phyloP scores from a whole-genome alignment of 2,888 invertebrate species.

The Epistrophella euchroma region DNA sequence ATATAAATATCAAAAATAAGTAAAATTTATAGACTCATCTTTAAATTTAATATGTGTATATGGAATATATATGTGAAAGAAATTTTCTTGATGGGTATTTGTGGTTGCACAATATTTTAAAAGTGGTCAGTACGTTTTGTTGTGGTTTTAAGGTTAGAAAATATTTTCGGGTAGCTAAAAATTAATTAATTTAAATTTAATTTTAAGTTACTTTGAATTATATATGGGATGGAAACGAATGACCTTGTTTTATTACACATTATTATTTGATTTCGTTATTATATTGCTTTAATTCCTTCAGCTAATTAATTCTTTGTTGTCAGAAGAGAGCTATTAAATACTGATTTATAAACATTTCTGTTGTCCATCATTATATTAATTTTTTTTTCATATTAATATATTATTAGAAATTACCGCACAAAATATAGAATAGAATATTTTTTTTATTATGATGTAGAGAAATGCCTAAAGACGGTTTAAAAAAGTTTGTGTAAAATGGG shows the following conservation, averaged over 20 bases:
- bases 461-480: too few relatives aligned
- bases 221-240: neutral
- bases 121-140: neutral
- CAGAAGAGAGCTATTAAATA: neutral
- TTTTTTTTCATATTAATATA: too few relatives aligned
- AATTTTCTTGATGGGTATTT: slow-evolving; percentile 4
- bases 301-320: neutral
- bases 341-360: too few relatives aligned
- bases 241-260: neutral
- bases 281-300: neutral
- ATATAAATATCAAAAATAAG: slow-evolving; percentile 12
- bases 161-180: neutral
- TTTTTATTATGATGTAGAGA: too few relatives aligned
- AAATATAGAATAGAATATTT: too few relatives aligned
- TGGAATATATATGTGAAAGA: neutral
- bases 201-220: neutral
- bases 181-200: neutral
- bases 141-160: neutral
- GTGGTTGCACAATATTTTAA: slow-evolving; percentile 19
- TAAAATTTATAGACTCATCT: neutral
- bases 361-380: too few relatives aligned
- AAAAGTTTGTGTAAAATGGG: too few relatives aligned
- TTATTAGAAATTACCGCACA: too few relatives aligned
- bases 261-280: neutral
- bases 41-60: neutral